phyloP scores from a whole-genome alignment of 1,140 invertebrate species.

The Heliconius hermathena region DNA sequence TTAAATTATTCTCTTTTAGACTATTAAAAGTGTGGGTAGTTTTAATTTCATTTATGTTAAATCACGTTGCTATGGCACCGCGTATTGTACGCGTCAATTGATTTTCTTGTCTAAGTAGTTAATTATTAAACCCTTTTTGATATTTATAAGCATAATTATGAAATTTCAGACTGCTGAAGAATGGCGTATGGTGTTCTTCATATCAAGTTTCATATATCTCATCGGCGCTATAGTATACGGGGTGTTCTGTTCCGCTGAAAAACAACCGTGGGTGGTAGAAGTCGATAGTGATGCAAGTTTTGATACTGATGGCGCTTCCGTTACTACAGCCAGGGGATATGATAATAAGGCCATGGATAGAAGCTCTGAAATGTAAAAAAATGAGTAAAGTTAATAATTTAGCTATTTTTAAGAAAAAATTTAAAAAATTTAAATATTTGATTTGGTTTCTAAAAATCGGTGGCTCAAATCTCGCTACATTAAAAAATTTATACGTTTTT shows the following conservation, averaged over 20 bases:
- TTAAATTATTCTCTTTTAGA: too few relatives aligned
- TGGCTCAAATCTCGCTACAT: too few relatives aligned
- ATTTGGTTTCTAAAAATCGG: neutral
- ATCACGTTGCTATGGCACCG: too few relatives aligned
- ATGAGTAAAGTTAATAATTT: neutral
- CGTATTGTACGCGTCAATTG: too few relatives aligned
- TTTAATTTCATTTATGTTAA: too few relatives aligned
- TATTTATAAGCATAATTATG: neutral
- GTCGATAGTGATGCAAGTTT: conserved; percentile 61
- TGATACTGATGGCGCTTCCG: conserved; percentile 70
- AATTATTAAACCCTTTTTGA: neutral
- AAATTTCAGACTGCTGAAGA: conserved; percentile 85
- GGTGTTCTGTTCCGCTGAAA: conserved; percentile 89
- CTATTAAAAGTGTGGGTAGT: too few relatives aligned
- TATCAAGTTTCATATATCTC: conserved; percentile 89
- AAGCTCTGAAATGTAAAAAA: conserved; percentile 58
- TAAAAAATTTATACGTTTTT: too few relatives aligned
- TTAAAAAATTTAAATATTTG: neutral
- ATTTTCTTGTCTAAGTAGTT: too few relatives aligned
- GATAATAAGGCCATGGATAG: conserved; percentile 70
- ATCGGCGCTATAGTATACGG: conserved; percentile 90
- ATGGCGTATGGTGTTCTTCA: conserved; percentile 93
- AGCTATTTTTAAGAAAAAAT: neutral
- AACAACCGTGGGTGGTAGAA: conserved; percentile 89
- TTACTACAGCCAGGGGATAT: conserved; percentile 64